Conservation (phyloP, 2,113 vertebrate species). For the Phrynocephalus versicolor region DNA sequence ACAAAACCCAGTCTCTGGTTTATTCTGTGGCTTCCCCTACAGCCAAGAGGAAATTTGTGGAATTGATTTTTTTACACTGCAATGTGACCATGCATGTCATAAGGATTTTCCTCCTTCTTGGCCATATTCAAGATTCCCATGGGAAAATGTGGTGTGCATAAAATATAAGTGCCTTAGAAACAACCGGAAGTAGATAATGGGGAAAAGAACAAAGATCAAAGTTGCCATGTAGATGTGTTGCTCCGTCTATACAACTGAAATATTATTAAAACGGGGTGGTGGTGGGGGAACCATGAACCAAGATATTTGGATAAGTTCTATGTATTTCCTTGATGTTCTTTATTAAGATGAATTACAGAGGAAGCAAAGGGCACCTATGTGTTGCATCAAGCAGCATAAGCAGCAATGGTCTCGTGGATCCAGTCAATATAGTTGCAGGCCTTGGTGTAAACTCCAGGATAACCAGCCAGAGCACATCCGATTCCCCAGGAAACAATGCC, state of each 20-base stretch:
- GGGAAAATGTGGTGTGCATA: not conserved
- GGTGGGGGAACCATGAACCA: not conserved
- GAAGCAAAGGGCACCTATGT: accelerated
- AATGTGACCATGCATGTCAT: not conserved
- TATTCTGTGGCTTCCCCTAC: not conserved
- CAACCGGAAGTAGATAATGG: not conserved
- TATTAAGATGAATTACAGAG: not conserved
- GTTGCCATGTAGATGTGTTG: not conserved
- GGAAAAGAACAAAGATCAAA: not conserved
- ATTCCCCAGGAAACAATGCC: constrained; percentile 88
- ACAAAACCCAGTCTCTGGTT: not conserved
- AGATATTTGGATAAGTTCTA: not conserved
- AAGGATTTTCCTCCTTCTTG: not conserved
- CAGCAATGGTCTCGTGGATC: constrained; percentile 72
- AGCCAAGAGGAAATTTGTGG: not conserved
- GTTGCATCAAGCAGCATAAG: constrained; percentile 42
- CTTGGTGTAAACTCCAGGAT: constrained; percentile 83
- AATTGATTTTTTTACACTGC: not conserved
- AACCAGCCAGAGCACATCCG: constrained; percentile 79
- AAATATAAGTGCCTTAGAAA: not conserved
- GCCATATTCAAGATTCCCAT: not conserved
- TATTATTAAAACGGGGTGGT: not conserved
- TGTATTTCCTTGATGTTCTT: not conserved
- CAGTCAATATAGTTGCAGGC: constrained; percentile 82
- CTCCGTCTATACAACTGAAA: not conserved